These are phyloP conservation scores for Acrocyrtus sp. DNA, from an alignment of 2,888 invertebrate species.

Conservation along the genomic window DNA sequence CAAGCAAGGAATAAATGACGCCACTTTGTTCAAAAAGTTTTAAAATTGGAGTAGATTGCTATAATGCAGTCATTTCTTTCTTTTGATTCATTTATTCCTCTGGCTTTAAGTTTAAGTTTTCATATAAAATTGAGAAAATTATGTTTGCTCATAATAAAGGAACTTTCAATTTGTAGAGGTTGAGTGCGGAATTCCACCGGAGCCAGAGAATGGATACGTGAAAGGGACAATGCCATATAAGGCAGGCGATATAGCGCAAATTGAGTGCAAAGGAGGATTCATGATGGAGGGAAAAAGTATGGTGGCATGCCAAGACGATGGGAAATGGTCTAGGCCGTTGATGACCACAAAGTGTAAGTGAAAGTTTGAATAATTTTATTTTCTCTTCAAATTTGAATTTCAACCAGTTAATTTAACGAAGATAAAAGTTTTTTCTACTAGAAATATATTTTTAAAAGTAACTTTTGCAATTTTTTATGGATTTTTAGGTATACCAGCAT, in stretches of 20 bases:
- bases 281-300: slow-evolving; percentile 91
- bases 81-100: neutral
- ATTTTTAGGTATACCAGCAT: slow-evolving; percentile 77
- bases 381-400: too few relatives aligned
- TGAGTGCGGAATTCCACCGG: slow-evolving; percentile 79
- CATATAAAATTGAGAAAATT: slow-evolving; percentile 14
- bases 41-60: too few relatives aligned
- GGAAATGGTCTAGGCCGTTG: slow-evolving; percentile 81
- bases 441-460: neutral
- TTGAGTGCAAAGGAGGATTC: slow-evolving; percentile 87
- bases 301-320: too few relatives aligned
- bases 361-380: neutral
- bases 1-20: too few relatives aligned
- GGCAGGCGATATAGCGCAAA: slow-evolving; percentile 86
- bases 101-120: too few relatives aligned
- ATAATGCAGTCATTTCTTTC: too few relatives aligned
- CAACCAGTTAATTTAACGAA: neutral
- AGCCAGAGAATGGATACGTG: slow-evolving; percentile 81
- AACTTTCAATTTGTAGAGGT: slow-evolving; percentile 82
- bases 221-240: slow-evolving; percentile 79
- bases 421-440: neutral
- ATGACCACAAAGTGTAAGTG: slow-evolving; percentile 76
- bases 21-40: too few relatives aligned
- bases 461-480: neutral
- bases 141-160: slow-evolving; percentile 8